A percentile compares a stretch with the other conserved stretches of the same genome.
Conservation (phyloP, 1,140 invertebrate genomes). For the Magallana ariakensis region DNA sequence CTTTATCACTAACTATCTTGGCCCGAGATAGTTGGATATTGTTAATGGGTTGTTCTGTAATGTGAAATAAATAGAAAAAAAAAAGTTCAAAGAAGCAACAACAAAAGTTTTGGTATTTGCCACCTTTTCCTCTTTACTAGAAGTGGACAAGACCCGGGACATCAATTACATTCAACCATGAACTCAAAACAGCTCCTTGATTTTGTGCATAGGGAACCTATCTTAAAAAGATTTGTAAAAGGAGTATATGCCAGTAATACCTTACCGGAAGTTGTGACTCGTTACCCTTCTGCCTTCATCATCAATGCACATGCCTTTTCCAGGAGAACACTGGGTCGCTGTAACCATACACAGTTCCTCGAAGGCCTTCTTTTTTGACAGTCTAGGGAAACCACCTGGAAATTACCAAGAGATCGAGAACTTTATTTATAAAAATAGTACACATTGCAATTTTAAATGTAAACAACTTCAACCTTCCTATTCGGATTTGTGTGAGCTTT, state of each 20-base stretch:
- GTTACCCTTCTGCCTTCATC: slow-evolving; percentile 26
- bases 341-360: slow-evolving; percentile 43
- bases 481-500: slow-evolving; percentile 47
- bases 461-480: slow-evolving; percentile 49
- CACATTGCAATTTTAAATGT: slow-evolving; percentile 44
- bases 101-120: slow-evolving; percentile 40
- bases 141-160: slow-evolving; percentile 48
- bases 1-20: no score
- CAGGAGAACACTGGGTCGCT: slow-evolving; percentile 48
- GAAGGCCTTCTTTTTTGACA: slow-evolving; percentile 46
- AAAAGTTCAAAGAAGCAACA: slow-evolving; percentile 35
- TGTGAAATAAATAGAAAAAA: no score
- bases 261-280: not conserved
- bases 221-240: not conserved
- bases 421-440: slow-evolving; percentile 47
- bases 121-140: slow-evolving; percentile 31
- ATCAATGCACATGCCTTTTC: slow-evolving; percentile 44
- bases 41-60: no score
- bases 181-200: slow-evolving; percentile 38
- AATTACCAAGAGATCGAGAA: slow-evolving; percentile 37
- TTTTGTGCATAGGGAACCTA: slow-evolving; percentile 3
- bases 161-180: slow-evolving; percentile 49
- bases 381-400: slow-evolving; percentile 27
- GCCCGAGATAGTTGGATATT: no score
- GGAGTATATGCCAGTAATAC: slow-evolving; percentile 29